Conservation (phyloP, 2,888 invertebrate species). For the Rhyacophila evoluta region DNA sequence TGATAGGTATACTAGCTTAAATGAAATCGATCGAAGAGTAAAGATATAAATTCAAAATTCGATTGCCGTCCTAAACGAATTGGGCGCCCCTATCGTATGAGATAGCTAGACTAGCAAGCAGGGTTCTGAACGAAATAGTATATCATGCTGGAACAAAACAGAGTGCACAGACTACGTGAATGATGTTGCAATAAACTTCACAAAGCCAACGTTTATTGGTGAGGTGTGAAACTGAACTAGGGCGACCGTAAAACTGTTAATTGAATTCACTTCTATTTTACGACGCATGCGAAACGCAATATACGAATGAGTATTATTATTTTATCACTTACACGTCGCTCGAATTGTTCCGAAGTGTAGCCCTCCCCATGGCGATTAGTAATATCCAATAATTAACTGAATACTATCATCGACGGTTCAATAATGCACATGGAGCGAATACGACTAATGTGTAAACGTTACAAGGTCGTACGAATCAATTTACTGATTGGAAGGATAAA, state of each 20-base stretch:
- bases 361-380: too few species aligned
- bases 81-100: too few species aligned
- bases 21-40: too few species aligned
- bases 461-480: too few species aligned
- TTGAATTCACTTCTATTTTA: constrained; percentile 29
- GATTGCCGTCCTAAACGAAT: not conserved
- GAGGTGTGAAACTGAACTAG: constrained; percentile 35
- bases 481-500: too few species aligned
- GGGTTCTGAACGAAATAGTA: not conserved
- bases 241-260: constrained; percentile 28
- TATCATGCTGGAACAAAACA: not conserved
- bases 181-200: not conserved
- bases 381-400: too few species aligned
- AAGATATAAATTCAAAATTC: too few species aligned
- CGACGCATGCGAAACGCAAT: constrained; percentile 27
- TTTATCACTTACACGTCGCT: not conserved
- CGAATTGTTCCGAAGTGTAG: not conserved
- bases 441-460: too few species aligned
- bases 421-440: too few species aligned
- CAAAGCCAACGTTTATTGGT: not conserved
- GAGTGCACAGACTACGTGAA: constrained; percentile 28
- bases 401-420: too few species aligned
- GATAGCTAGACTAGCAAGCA: too few species aligned
- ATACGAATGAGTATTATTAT: not conserved
- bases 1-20: too few species aligned